phyloP scores from a whole-genome alignment of 2,888 invertebrate genomes.

The Eristalis tenax region DNA sequence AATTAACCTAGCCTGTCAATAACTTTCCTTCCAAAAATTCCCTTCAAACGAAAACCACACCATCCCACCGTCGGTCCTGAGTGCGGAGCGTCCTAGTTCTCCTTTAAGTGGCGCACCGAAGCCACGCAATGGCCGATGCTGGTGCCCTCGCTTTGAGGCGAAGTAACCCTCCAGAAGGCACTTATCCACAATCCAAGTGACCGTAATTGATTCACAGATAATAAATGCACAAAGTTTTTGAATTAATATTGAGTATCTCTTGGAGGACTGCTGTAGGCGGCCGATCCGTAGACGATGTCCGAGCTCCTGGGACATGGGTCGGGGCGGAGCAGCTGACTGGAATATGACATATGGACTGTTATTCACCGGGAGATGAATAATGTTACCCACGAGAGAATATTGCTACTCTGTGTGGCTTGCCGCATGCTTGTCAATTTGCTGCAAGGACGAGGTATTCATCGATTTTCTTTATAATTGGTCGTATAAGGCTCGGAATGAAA shows the following conservation, averaged over 20 bases:
- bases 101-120: not conserved
- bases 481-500: too few species aligned
- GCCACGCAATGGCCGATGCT: not conserved
- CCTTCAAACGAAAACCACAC: not conserved
- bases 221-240: constrained; percentile 45
- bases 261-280: not conserved
- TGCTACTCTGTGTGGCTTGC: too few species aligned
- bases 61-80: not conserved
- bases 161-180: constrained; percentile 19
- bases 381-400: too few species aligned
- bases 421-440: too few species aligned
- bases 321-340: too few species aligned
- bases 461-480: too few species aligned
- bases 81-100: not conserved
- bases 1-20: not conserved
- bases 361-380: too few species aligned
- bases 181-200: constrained; percentile 33
- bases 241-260: constrained; percentile 27
- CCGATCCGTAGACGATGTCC: not conserved
- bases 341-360: too few species aligned
- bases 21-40: not conserved
- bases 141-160: not conserved
- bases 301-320: not conserved
- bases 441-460: too few species aligned
- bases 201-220: constrained; percentile 48